A percentile compares a stretch with the other conserved stretches of the same genome.
phyloP scores from a whole-genome alignment of 2,888 invertebrate genomes.

The Leucophenga montana region DNA sequence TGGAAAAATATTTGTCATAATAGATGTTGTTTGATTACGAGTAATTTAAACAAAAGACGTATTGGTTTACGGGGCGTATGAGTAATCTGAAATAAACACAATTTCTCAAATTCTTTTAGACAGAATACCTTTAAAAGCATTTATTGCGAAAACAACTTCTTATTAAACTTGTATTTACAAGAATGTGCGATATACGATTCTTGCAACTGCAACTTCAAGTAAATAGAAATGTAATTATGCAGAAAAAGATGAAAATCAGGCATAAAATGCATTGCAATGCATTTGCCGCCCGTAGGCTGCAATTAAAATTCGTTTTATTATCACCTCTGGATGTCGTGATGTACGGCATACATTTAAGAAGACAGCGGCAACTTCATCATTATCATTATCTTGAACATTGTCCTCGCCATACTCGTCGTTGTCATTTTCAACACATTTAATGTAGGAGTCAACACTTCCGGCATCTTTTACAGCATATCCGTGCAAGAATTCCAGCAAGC shows the following conservation, averaged over 20 bases:
- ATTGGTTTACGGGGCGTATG: no score
- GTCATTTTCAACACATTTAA: not conserved
- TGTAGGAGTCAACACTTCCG: slow-evolving; percentile 8
- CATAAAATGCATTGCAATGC: slow-evolving; percentile 4
- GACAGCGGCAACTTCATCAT: not conserved
- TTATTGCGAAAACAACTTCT: no score
- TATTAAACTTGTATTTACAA: no score
- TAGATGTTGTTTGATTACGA: not conserved
- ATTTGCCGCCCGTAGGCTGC: not conserved
- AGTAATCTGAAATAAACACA: no score
- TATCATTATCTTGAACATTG: not conserved
- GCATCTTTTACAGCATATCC: not conserved
- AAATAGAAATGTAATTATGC: not conserved
- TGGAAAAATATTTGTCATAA: slow-evolving; percentile 2
- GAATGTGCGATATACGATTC: no score
- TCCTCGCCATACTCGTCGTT: not conserved
- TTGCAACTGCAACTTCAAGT: no score
- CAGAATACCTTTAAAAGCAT: no score
- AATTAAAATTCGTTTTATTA: slow-evolving; percentile 5
- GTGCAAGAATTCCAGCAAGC: not conserved
- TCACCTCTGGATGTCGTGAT: not conserved
- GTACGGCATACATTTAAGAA: no score
- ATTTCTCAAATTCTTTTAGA: no score
- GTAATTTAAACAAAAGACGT: no score
- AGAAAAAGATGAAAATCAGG: slow-evolving; percentile 9